phyloP scores from a whole-genome alignment of 1,140 invertebrate genomes.

The Ladona fulva region DNA sequence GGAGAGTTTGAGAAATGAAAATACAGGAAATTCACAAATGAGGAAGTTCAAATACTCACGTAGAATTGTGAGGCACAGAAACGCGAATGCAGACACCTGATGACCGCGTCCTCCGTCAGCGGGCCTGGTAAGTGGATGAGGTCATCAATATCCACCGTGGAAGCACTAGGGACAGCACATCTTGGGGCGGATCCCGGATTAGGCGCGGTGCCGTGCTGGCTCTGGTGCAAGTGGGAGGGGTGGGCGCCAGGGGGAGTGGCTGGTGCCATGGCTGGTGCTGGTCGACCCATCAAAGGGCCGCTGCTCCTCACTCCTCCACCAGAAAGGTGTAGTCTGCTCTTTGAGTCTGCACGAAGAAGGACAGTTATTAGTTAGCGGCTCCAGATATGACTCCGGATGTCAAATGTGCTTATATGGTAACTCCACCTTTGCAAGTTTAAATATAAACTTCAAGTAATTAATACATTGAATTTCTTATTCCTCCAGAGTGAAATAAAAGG shows the following conservation, averaged over 20 bases:
- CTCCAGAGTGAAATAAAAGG: too few species aligned
- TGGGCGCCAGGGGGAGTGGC: slow-evolving; percentile 30
- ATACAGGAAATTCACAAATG: neutral
- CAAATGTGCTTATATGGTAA: too few species aligned
- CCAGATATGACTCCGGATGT: too few species aligned
- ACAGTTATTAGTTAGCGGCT: too few species aligned
- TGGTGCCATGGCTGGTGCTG: slow-evolving; percentile 37
- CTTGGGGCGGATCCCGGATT: slow-evolving; percentile 36
- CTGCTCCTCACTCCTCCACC: neutral
- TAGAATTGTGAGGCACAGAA: slow-evolving; percentile 80
- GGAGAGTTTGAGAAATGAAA: neutral
- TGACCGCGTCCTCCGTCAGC: slow-evolving; percentile 85
- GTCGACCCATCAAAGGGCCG: neutral
- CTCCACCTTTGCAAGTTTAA: too few species aligned
- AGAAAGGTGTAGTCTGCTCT: neutral
- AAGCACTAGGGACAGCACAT: slow-evolving; percentile 35
- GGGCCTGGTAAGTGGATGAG: slow-evolving; percentile 85
- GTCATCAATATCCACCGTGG: slow-evolving; percentile 58
- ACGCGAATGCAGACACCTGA: slow-evolving; percentile 78
- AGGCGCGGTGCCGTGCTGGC: slow-evolving; percentile 32
- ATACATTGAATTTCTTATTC: too few species aligned
- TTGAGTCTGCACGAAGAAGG: neutral
- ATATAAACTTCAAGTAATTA: too few species aligned
- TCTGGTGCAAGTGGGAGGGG: slow-evolving; percentile 31
- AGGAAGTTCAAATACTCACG: slow-evolving; percentile 50